These are phyloP conservation scores for Galemys pyrenaicus DNA, from an alignment of 2,113 vertebrate genomes.

Conservation along the genomic window DNA sequence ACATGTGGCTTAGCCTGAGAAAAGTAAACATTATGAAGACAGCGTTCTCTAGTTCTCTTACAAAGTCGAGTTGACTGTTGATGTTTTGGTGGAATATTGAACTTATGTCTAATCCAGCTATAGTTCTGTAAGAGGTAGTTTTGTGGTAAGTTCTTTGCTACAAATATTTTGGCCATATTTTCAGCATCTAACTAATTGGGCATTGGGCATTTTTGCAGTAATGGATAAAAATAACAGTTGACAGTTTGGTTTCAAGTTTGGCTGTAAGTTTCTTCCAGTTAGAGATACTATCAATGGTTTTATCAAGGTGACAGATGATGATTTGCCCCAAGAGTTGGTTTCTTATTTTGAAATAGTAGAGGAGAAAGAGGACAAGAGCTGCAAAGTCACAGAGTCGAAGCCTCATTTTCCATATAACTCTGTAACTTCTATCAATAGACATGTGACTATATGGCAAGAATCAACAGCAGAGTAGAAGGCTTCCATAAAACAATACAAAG, in stretches of 20 bases:
- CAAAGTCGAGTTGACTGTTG: not conserved
- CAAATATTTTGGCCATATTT: not conserved
- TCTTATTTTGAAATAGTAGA: not conserved
- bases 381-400: not conserved
- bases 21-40: not conserved
- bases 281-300: not conserved
- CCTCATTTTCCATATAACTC: not conserved
- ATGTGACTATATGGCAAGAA: not conserved
- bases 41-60: not conserved
- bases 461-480: not conserved
- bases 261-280: not conserved
- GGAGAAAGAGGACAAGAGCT: not conserved
- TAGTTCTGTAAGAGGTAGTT: not conserved
- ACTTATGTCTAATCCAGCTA: not conserved
- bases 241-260: not conserved
- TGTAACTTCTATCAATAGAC: not conserved
- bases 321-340: not conserved
- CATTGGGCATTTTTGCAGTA: not conserved
- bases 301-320: not conserved
- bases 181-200: not conserved
- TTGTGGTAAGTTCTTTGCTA: not conserved
- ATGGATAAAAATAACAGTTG: not conserved
- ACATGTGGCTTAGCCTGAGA: not conserved
- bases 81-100: not conserved
- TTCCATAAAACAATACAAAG: not conserved